Conservation (phyloP, 2,888 invertebrate genomes). For the Criorhina ranunculi region DNA sequence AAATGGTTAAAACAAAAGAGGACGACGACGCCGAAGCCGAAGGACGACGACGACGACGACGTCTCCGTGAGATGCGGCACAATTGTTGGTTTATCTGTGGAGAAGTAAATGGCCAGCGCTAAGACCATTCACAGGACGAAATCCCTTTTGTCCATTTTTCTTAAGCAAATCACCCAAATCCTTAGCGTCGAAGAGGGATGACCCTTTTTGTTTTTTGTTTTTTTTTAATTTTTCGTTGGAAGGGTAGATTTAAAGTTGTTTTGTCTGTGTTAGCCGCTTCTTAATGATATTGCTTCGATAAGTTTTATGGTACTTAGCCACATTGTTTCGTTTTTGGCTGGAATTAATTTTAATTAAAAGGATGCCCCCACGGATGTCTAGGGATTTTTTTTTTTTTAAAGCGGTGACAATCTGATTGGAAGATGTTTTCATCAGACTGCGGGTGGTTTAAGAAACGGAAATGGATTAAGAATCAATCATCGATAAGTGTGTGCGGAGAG, state of each 20-base stretch:
- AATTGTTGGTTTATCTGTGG: conserved; percentile 63
- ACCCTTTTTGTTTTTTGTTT: no score
- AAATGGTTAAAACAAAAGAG: conserved; percentile 77
- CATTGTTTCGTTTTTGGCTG: conserved; percentile 68
- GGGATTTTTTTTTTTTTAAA: conserved; percentile 6
- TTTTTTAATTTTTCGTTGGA: no score
- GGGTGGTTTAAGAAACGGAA: background rate
- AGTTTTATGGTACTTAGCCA: conserved; percentile 73
- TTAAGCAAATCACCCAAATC: conserved; percentile 75
- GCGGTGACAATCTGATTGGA: conserved; percentile 41
- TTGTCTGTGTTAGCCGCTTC: conserved; percentile 65
- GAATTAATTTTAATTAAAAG: conserved; percentile 76
- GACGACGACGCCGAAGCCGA: background rate
- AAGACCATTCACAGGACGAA: conserved; percentile 56
- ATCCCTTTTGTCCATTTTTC: conserved; percentile 75
- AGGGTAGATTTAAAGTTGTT: conserved; percentile 55
- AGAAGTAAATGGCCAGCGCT: conserved; percentile 72
- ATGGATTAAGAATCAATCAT: no score
- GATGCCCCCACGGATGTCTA: conserved; percentile 67
- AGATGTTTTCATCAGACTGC: conserved; percentile 13
- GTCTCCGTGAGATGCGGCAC: conserved; percentile 55
- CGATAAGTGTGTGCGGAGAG: no score
- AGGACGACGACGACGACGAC: conserved; percentile 18
- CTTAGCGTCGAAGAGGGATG: conserved; percentile 56
- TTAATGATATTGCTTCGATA: conserved; percentile 73